Base-by-base conservation (phyloP, 2,888 invertebrate species). In the Gibbula magus region DNA sequence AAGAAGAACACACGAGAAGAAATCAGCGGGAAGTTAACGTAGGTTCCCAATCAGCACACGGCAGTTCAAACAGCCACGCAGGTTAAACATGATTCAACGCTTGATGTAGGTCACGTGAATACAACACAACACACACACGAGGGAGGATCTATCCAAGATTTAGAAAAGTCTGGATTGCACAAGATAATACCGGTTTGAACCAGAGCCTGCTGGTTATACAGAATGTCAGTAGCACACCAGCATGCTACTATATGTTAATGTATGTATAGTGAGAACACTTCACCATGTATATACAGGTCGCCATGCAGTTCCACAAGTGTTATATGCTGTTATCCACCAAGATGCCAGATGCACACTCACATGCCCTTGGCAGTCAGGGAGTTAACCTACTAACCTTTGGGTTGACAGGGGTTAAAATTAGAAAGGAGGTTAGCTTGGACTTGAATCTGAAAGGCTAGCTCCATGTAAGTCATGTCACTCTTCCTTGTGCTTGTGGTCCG, bases 161-260 rank as follows among this genome's bases (percentile, higher is more conserved):
- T 45, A 32, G 35, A 70, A 20, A 70, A 32, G 18, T 61, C 61
- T 61, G 61, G 61, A 61, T 61, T 61, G 61, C 61, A 61, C 61
- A 70, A 70, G 32, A 70, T 32, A 45, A 35, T 35, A 70, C 70
- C 70, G 70, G 39, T 32, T 70, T 32, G 70, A 22, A 70, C 70
- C 70, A 70, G 70, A 70, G 32, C 70, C 70, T 35, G 70, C 70
- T 70, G 70, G 70, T 35, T 70, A 32, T 32, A 29, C 32, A 70
- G 70, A 29, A 7, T 70, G 70, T 70, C 29, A 70, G 70, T 70
- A 70, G 70, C 70, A 70, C 39, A 70, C 70, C 70, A n/a, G 70
- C 70, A 70, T 70, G 70, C 70, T 70, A 70, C 70, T 45, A 45
- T 45, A 45, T 45, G 45, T 45, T 45, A 7, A 45, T 45, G 13